These are phyloP conservation scores for Palythoa grandis DNA, from an alignment of 92 coral and sea anemone species.

Conservation along the genomic window DNA sequence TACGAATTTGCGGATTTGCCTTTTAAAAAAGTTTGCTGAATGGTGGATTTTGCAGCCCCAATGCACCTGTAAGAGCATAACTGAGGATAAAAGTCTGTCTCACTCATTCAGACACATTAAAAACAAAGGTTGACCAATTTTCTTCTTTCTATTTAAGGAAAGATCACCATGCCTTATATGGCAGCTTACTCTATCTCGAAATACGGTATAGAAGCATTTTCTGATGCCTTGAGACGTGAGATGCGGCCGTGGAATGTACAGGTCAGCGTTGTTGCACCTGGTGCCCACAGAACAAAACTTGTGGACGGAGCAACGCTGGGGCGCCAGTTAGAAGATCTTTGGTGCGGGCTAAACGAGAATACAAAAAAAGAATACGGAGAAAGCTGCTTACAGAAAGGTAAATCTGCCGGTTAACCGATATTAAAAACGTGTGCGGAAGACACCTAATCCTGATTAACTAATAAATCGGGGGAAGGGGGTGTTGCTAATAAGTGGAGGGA, in stretches of 20 bases:
- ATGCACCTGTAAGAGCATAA: too few species aligned
- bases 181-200: conserved; percentile 76
- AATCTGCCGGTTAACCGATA: too few species aligned
- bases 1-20: too few species aligned
- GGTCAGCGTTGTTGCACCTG: conserved; percentile 82
- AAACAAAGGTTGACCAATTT: not conserved
- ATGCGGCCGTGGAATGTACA: conserved; percentile 70
- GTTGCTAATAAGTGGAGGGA: too few species aligned
- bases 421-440: too few species aligned
- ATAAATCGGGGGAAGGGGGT: too few species aligned
- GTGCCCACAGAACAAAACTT: conserved; percentile 81
- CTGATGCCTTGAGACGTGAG: conserved; percentile 76
- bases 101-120: too few species aligned
- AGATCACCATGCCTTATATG: conserved; percentile 75
- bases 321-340: conserved; percentile 63
- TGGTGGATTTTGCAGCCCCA: too few species aligned
- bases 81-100: too few species aligned
- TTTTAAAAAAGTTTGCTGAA: too few species aligned
- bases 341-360: conserved; percentile 69
- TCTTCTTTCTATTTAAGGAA: conserved; percentile 56
- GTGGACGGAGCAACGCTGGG: conserved; percentile 55
- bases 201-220: conserved; percentile 85
- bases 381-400: conserved; percentile 55
- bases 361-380: conserved; percentile 73
- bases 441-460: too few species aligned